Evolutionary conservation across 2,113 vertebrate genomes (phyloP).

Genomic region (Gavia stellata): DNA sequence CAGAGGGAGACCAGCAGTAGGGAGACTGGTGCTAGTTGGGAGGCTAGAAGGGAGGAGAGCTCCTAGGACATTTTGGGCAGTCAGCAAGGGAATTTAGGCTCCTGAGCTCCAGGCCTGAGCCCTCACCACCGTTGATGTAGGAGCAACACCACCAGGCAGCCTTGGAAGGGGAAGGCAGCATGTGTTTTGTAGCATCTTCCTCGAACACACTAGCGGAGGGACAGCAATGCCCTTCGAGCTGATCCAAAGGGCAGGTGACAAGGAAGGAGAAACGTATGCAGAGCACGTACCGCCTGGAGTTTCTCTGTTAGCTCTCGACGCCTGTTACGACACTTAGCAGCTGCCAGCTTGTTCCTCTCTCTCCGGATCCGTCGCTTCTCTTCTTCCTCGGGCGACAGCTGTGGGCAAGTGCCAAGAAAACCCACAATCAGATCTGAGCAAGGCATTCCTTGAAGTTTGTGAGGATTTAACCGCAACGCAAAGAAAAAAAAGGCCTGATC

Average conservation of each 20-base stretch:
- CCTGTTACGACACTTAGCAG: slow-evolving; percentile 97
- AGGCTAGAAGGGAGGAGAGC: not conserved
- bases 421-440: slow-evolving; percentile 49
- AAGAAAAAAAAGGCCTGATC: slow-evolving; percentile 34
- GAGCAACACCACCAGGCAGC: not conserved
- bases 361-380: slow-evolving; percentile 95
- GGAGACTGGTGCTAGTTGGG: not conserved
- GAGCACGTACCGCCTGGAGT: slow-evolving; percentile 90
- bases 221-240: not conserved
- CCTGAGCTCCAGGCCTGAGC: not conserved
- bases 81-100: not conserved
- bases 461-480: not conserved
- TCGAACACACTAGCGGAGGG: rapidly evolving
- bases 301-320: slow-evolving; percentile 95
- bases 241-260: not conserved
- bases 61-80: not conserved
- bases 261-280: not conserved
- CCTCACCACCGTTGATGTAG: not conserved
- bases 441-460: slow-evolving; percentile 28
- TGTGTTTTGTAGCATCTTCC: not conserved
- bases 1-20: not conserved
- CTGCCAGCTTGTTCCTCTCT: slow-evolving; percentile 97
- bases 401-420: slow-evolving; percentile 52
- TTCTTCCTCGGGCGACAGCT: slow-evolving; percentile 98
- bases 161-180: not conserved